Conservation (phyloP, 1,140 invertebrate species). For the Orussus abietinus region DNA sequence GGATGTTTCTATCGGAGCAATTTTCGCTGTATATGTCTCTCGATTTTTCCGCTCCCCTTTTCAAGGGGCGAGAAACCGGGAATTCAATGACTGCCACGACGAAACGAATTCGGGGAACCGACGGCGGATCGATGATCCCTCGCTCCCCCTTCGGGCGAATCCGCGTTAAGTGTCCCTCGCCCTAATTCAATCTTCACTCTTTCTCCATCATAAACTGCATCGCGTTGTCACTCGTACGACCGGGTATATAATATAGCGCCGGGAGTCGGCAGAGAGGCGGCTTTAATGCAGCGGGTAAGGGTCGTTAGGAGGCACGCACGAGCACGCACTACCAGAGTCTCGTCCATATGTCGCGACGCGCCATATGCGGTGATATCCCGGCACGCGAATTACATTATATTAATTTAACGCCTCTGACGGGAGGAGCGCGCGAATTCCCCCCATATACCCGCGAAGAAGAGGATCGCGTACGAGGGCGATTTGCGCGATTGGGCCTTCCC, state of each 20-base stretch:
- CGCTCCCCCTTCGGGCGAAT: too few relatives aligned
- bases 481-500: slow-evolving; percentile 6
- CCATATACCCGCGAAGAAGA: slow-evolving; percentile 16
- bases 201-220: slow-evolving; percentile 25
- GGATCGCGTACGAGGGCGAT: slow-evolving; percentile 8
- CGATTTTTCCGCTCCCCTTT: too few relatives aligned
- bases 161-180: too few relatives aligned
- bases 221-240: background rate
- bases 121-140: too few relatives aligned
- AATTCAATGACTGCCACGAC: slow-evolving; percentile 1
- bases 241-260: slow-evolving; percentile 1
- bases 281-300: too few relatives aligned
- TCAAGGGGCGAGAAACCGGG: too few relatives aligned
- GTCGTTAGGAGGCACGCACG: too few relatives aligned
- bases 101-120: background rate
- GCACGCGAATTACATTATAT: slow-evolving; percentile 36
- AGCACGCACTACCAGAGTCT: slow-evolving; percentile 22
- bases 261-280: background rate
- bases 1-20: too few relatives aligned
- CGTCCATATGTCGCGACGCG: slow-evolving; percentile 28
- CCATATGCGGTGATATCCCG: slow-evolving; percentile 25
- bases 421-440: slow-evolving; percentile 23
- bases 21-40: too few relatives aligned
- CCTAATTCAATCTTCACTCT: slow-evolving; percentile 32
- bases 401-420: slow-evolving; percentile 36